Evolutionary conservation across 1,140 invertebrate genomes (phyloP).

Genomic region (Zophobas atratus): DNA sequence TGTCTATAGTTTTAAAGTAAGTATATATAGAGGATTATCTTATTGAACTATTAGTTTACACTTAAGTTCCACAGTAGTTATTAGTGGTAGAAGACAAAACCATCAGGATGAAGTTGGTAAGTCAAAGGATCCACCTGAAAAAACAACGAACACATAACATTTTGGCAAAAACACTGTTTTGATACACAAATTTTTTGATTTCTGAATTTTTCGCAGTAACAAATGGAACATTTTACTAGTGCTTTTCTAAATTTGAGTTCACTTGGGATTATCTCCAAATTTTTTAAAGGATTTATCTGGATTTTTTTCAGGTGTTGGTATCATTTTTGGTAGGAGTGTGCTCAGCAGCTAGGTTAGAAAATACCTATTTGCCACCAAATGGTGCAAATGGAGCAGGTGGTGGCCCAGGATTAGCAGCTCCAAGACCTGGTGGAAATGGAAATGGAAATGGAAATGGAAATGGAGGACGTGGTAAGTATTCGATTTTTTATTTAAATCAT

Average conservation of each 20-base stretch:
- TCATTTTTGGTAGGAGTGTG: slow-evolving; percentile 53
- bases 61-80: slow-evolving; percentile 18
- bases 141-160: neutral
- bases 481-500: no score
- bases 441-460: neutral
- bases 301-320: slow-evolving; percentile 57
- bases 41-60: slow-evolving; percentile 47
- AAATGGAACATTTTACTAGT: no score
- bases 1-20: slow-evolving; percentile 49
- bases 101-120: slow-evolving; percentile 52
- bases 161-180: no score
- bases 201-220: no score
- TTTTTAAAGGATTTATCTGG: neutral
- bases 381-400: slow-evolving; percentile 72
- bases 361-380: slow-evolving; percentile 75
- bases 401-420: slow-evolving; percentile 59
- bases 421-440: slow-evolving; percentile 52
- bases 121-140: slow-evolving; percentile 7
- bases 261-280: neutral
- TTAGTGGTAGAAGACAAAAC: slow-evolving; percentile 34
- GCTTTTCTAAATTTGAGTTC: no score
- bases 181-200: no score
- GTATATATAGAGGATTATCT: slow-evolving; percentile 56
- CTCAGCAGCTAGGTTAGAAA: slow-evolving; percentile 71
- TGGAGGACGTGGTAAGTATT: no score